Conservation (phyloP, 2,113 vertebrate genomes). For the Athene noctua region DNA sequence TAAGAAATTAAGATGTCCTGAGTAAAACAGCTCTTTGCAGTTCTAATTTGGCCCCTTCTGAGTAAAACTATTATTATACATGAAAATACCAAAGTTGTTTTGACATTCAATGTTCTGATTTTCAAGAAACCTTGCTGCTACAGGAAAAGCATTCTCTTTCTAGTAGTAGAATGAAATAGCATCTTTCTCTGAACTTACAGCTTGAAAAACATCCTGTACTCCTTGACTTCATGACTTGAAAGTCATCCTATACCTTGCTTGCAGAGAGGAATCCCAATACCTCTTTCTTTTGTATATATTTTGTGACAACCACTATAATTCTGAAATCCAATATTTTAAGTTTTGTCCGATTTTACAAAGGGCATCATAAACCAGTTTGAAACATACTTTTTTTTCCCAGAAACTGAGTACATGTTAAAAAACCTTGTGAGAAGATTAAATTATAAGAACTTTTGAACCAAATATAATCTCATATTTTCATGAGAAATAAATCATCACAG, state of each 20-base stretch:
- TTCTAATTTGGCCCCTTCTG: background rate
- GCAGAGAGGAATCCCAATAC: background rate
- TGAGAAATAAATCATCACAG: background rate
- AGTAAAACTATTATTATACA: background rate
- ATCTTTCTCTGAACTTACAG: background rate
- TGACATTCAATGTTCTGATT: background rate
- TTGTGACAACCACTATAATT: background rate
- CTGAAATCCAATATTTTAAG: background rate
- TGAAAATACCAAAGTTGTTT: background rate
- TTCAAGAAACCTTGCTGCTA: background rate
- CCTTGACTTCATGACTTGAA: background rate
- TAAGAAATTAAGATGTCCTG: background rate
- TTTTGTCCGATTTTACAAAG: background rate
- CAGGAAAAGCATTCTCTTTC: background rate
- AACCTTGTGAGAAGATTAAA: background rate
- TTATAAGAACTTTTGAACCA: background rate
- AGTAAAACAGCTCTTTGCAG: background rate
- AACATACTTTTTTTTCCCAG: background rate
- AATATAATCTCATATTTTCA: background rate
- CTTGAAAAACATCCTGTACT: background rate
- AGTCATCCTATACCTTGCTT: background rate
- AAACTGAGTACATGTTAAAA: too few species aligned
- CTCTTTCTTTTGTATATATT: background rate
- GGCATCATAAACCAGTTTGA: background rate
- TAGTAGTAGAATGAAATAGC: background rate